Evolutionary conservation across 2,113 vertebrate species (phyloP), one percentile per base, ranked within the genome.

Genomic region (Cyprinodon brontotheroides): DNA sequence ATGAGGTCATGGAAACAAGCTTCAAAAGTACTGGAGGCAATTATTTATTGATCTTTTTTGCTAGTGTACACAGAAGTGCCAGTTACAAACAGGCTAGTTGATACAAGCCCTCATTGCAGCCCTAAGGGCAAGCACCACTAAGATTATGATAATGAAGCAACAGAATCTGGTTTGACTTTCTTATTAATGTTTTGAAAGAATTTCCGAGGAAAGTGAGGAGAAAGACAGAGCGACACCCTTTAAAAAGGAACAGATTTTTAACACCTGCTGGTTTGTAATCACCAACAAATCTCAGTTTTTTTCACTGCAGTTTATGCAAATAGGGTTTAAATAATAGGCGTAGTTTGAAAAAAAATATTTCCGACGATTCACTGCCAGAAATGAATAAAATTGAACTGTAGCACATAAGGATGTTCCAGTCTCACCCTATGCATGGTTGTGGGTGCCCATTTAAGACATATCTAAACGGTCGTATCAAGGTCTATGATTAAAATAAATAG

Each of bases 151-250:
- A n/a, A 78, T 59, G 45, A 14, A 13, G 17, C 20, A 6, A 9
- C 6, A 40, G n/a, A 64, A 36, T 3, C 0, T 13, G 20, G 7
- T 40, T 71, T 68, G 12, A 22, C 15, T 84, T 53, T n/a, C 1
- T 29, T 29, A 29, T 29, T 29, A 29, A 29, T 48, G 59, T 40
- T 84, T 67, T 61, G 48, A 43, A 48, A 48, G 57, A 11, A 40
- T 39, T 63, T 72, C 22, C 71, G n/a, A 66, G 20, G 36, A 65
- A 41, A 17, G 39, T 6, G 7, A 40, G 62, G 29, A 22, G 65
- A 43, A 13, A 61, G 36, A 61, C 13, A 38, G 29, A 57, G 17
- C n/a, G 50, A 3, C 8, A 57, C 10, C 50, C 20, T n/a, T 9
- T 57, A n/a, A 57, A 20, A 57, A 57, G 14, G 8, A 7, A 57